Evolutionary conservation across 2,113 vertebrate genomes (phyloP).

Genomic region (Lates calcarifer): DNA sequence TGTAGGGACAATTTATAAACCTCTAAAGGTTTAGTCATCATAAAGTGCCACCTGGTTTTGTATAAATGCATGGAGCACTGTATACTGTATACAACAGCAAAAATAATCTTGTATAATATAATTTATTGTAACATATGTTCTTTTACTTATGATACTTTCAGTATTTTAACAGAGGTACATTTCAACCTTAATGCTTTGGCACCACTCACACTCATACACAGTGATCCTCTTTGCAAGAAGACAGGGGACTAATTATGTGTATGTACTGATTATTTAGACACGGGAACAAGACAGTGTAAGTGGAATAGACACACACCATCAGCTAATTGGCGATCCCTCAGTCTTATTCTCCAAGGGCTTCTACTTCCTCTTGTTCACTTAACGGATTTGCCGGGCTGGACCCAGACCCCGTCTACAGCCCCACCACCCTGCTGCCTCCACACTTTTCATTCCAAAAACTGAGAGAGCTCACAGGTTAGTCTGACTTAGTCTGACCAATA

Average conservation of each 20-base stretch:
- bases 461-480: constrained; percentile 40
- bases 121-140: too few relatives aligned
- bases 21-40: too few relatives aligned
- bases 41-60: too few relatives aligned
- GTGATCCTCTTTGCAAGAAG: not conserved
- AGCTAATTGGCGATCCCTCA: constrained; percentile 47
- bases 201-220: not conserved
- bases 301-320: constrained; percentile 31
- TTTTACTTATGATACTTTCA: too few relatives aligned
- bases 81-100: too few relatives aligned
- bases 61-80: too few relatives aligned
- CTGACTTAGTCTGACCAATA: constrained; percentile 32
- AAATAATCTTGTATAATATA: too few relatives aligned
- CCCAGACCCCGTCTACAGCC: constrained; percentile 12
- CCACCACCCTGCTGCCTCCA: not conserved
- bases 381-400: constrained; percentile 33
- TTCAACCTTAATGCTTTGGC: not conserved
- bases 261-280: not conserved
- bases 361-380: constrained; percentile 34
- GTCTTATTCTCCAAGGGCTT: constrained; percentile 21
- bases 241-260: not conserved
- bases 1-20: too few relatives aligned
- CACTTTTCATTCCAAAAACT: constrained; percentile 52
- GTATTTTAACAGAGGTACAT: too few relatives aligned
- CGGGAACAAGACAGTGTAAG: not conserved